Percentiles rank a stretch among this genome's conserved stretches.
Conservation (phyloP, 2,113 vertebrate genomes). For the Hemichromis elongatus region DNA sequence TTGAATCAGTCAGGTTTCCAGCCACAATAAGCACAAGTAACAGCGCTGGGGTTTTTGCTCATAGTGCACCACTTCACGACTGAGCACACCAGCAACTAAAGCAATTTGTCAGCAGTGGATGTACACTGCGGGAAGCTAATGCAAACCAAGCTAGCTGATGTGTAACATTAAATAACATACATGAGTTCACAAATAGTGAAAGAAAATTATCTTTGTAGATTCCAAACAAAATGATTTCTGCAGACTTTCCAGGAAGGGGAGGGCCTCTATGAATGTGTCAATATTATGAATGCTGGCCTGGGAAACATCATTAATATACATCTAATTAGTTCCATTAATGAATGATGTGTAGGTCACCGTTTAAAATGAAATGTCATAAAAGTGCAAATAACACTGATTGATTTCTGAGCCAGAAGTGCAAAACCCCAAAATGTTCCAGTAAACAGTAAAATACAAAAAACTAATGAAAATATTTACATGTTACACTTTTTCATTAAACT, state of each 20-base stretch:
- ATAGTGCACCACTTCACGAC: constrained; percentile 5
- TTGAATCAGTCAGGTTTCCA: neutral
- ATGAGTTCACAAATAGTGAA: neutral
- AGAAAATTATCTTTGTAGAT: neutral
- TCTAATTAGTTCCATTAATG: neutral
- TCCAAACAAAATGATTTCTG: neutral
- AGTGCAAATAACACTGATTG: neutral
- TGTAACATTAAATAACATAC: constrained; percentile 20
- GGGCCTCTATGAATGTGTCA: neutral
- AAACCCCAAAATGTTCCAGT: neutral
- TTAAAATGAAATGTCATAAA: neutral
- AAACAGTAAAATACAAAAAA: neutral
- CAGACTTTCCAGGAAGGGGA: neutral
- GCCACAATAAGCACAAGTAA: neutral
- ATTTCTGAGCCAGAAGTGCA: neutral
- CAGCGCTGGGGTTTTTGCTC: neutral
- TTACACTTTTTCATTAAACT: neutral
- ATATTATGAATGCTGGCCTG: neutral
- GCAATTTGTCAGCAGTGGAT: constrained; percentile 17
- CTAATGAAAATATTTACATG: neutral
- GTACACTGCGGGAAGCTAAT: neutral
- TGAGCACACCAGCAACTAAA: constrained; percentile 10
- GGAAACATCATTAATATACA: neutral
- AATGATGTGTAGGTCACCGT: neutral
- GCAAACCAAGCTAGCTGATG: neutral